Base-by-base conservation (phyloP, 2,888 invertebrate genomes). In the Cantharis rufa region DNA sequence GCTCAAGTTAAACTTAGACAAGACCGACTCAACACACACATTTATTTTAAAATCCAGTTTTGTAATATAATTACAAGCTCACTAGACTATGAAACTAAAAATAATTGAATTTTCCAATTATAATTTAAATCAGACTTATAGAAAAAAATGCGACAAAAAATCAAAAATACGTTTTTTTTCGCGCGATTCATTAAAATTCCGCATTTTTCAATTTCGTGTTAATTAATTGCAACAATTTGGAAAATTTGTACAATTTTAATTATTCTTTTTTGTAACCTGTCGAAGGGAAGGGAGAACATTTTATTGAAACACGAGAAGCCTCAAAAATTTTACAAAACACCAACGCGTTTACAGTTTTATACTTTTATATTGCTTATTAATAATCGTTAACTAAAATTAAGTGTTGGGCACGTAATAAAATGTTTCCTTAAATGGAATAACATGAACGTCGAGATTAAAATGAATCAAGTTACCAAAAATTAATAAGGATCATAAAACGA, bases 81-180 rank as follows among this genome's bases (percentile, higher is more conserved):
- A 66, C 21, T 66, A 16, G 64, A 66, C 64, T 66, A 66, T 66
- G 64, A 66, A 66, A 66, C 48, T 66, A 66, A 66, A 66, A 66
- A 66, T 66, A 66, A 66, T 66, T 66, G 64, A 66, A 66, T 66
- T 66, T 66, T 66, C 21, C 18, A 66, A 66, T 66, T 66, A 11
- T 21, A 66, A 66, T 66, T 66, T 66, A 15, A 66, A 66, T 48
- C 11, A 15, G 18, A 63, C 15, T 63, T 63, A 1, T 16, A 18
- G 15, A 63, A 63, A 64, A 64, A 64, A 64, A 64, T 64, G 21
- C 64, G 21, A 64, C n/a, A 16, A 63, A 18, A 63, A 63, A 63
- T 15, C 16, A 63, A 66, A 18, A 66, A 66, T 66, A 66, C 2
- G 64, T n/a, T 15, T 18, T 64, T n/a, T 66, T 66, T 28, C 13